These are phyloP conservation scores for Microctonus aethiopoides DNA, from an alignment of 2,888 invertebrate genomes.

Conservation along the genomic window DNA sequence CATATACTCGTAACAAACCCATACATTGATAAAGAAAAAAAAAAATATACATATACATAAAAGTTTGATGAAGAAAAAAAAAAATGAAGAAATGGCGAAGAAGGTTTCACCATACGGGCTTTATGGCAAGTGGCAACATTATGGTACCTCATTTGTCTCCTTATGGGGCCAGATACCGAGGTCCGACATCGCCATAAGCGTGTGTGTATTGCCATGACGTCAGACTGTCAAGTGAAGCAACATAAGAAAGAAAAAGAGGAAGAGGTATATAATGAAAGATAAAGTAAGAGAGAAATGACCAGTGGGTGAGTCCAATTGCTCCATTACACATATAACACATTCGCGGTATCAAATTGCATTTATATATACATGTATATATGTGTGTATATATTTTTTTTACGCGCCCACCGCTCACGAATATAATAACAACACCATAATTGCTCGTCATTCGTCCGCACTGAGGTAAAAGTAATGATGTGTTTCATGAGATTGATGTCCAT, in stretches of 20 bases:
- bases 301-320: conserved; percentile 17
- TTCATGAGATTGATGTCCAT: conserved; percentile 3
- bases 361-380: not conserved
- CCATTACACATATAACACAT: not conserved
- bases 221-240: conserved; percentile 49
- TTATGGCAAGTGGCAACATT: conserved; percentile 35
- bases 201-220: conserved; percentile 46
- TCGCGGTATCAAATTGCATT: not conserved
- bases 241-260: conserved; percentile 27
- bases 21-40: conserved; percentile 5
- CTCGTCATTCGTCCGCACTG: not conserved
- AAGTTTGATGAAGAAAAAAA: conserved; percentile 1
- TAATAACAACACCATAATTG: not conserved
- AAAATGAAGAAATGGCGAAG: conserved; percentile 4
- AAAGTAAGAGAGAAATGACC: conserved; percentile 6
- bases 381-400: no score
- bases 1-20: not conserved
- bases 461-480: conserved; percentile 5
- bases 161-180: conserved; percentile 53
- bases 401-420: not conserved
- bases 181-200: conserved; percentile 52
- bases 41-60: not conserved
- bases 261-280: not conserved
- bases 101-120: conserved; percentile 27
- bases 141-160: conserved; percentile 47